A percentile compares a stretch with the other conserved stretches of the same genome.
These are phyloP conservation scores for Sandelia bainsii DNA, from an alignment of 2,797 vertebrate genomes.

Conservation along the genomic window DNA sequence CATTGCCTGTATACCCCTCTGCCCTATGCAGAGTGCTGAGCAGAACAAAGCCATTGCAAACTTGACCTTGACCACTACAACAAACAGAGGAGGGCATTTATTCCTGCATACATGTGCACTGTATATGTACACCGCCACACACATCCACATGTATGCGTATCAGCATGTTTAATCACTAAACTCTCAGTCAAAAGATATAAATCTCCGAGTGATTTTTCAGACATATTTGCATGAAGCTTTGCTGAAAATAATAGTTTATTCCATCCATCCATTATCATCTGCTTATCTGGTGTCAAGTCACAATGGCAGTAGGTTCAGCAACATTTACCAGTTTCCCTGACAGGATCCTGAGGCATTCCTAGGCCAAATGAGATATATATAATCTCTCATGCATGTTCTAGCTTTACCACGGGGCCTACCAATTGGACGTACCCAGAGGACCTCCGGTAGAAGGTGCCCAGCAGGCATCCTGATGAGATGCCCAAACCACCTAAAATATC, in stretches of 20 bases:
- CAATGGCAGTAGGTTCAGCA: no score
- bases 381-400: no score
- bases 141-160: not conserved
- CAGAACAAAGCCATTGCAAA: constrained; percentile 42
- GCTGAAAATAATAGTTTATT: not conserved
- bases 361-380: no score
- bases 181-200: not conserved
- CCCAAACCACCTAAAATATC: no score
- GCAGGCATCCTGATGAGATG: no score
- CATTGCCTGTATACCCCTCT: constrained; percentile 32
- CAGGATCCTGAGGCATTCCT: no score
- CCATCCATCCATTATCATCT: not conserved
- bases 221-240: not conserved
- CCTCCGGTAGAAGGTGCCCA: no score
- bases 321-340: no score
- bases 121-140: not conserved
- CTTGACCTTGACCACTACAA: constrained; percentile 24
- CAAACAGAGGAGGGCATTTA: not conserved
- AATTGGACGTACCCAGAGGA: no score
- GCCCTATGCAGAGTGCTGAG: constrained; percentile 20
- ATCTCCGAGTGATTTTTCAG: not conserved
- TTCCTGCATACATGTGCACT: not conserved
- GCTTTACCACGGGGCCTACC: no score
- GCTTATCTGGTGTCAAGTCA: not conserved
- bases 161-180: not conserved